Evolutionary conservation across 2,113 vertebrate species (phyloP).

Genomic region (human): DNA sequence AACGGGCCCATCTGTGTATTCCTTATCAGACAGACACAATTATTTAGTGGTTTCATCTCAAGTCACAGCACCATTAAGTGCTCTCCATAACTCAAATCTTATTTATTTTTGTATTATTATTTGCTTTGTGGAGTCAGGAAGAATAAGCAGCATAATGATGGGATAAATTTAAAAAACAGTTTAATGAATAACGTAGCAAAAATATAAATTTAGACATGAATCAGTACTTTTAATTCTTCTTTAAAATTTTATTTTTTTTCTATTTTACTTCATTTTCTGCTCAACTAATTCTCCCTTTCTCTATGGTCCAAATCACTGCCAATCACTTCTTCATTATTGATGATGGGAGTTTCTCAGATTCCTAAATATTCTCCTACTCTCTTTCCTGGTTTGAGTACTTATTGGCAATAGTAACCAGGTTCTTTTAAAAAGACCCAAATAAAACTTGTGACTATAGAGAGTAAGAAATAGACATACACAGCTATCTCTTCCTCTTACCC

Average conservation of each 20-base stretch:
- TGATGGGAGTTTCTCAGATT: neutral
- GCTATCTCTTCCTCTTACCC: neutral
- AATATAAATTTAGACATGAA: conserved; percentile 32
- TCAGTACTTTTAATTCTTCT: conserved; percentile 23
- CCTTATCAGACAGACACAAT: conserved; percentile 66
- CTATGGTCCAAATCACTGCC: neutral
- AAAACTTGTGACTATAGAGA: neutral
- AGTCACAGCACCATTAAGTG: conserved; percentile 59
- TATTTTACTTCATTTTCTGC: conserved; percentile 47
- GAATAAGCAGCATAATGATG: conserved; percentile 25
- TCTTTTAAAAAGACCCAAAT: conserved; percentile 22
- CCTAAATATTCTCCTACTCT: neutral
- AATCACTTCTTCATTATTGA: neutral
- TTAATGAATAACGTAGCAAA: conserved; percentile 49
- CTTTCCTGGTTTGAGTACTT: conserved; percentile 26
- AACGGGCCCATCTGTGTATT: conserved; percentile 58
- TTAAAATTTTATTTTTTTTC: conserved; percentile 34
- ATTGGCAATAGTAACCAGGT: neutral
- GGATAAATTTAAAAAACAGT: neutral
- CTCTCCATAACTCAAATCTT: conserved; percentile 56
- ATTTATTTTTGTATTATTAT: conserved; percentile 62
- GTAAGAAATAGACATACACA: neutral
- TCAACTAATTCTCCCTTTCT: conserved; percentile 15
- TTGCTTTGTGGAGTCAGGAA: conserved; percentile 50
- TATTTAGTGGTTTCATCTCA: conserved; percentile 71